phyloP scores from a whole-genome alignment of 2,113 vertebrate species.

The Tetraodon nigroviridis region DNA sequence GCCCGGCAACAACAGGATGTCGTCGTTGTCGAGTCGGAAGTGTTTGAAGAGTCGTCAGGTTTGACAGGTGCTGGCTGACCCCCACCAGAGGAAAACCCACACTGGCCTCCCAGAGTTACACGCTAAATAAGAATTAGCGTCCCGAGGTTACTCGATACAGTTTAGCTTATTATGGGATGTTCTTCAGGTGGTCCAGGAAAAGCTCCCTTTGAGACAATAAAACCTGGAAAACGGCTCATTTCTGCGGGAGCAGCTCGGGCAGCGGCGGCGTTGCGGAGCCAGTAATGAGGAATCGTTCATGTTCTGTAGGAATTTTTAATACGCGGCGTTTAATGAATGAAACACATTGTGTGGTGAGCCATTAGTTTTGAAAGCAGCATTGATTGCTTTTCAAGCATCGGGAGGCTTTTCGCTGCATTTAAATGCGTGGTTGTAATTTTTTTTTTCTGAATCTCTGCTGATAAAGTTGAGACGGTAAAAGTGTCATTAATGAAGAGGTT shows the following conservation, averaged over 20 bases:
- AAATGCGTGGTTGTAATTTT: constrained; percentile 42
- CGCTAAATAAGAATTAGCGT: no score
- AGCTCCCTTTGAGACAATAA: constrained; percentile 27
- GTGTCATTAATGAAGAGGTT: constrained; percentile 42
- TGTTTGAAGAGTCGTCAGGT: no score
- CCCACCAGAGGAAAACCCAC: no score
- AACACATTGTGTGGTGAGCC: constrained; percentile 63
- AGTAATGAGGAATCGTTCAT: constrained; percentile 59
- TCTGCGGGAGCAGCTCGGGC: constrained; percentile 32
- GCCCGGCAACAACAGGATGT: no score
- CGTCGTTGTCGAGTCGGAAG: no score
- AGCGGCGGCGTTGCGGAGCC: constrained; percentile 37
- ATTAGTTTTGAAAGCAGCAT: constrained; percentile 66
- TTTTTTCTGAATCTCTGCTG: neutral
- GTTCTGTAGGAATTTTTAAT: constrained; percentile 62
- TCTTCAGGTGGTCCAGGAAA: constrained; percentile 30
- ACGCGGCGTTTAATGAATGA: constrained; percentile 64
- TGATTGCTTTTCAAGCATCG: constrained; percentile 68
- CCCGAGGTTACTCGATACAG: constrained; percentile 2
- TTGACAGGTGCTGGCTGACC: no score
- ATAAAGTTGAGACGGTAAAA: constrained; percentile 53
- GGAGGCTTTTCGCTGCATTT: constrained; percentile 55
- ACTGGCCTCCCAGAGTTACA: constrained; percentile 4
- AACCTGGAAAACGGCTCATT: constrained; percentile 45
- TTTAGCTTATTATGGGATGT: constrained; percentile 47